phyloP scores from a whole-genome alignment of 2,113 vertebrate species.

The Entomyzon cyanotis region DNA sequence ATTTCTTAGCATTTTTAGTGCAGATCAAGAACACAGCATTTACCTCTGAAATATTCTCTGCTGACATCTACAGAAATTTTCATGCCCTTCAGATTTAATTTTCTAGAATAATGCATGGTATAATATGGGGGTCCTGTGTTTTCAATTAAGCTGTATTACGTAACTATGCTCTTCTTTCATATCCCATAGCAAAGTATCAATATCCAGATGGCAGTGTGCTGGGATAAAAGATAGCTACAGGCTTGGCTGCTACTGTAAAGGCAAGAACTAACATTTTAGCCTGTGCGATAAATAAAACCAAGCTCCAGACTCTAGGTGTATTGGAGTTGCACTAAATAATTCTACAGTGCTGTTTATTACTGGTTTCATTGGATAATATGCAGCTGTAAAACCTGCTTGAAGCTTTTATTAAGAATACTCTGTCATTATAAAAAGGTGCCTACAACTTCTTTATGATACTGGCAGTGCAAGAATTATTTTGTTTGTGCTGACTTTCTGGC shows the following conservation, averaged over 20 bases:
- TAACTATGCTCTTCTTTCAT: conserved; percentile 43
- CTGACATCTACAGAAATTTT: conserved; percentile 1
- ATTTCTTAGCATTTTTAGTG: not conserved
- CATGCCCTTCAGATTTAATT: conserved; percentile 19
- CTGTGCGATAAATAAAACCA: conserved; percentile 51
- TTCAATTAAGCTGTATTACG: conserved; percentile 47
- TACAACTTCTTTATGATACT: conserved; percentile 18
- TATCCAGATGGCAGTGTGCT: conserved; percentile 23
- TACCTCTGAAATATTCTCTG: conserved; percentile 9
- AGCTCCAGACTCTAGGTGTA: not conserved
- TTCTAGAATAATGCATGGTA: not conserved
- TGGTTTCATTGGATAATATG: conserved; percentile 57
- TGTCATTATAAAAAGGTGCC: conserved; percentile 48
- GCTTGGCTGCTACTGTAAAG: conserved; percentile 48
- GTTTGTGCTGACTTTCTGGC: not conserved
- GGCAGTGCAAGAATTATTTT: not conserved
- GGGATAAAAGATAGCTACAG: conserved; percentile 14
- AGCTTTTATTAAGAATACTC: conserved; percentile 65
- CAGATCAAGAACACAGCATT: not conserved
- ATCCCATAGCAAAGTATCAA: conserved; percentile 8
- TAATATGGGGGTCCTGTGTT: conserved; percentile 9
- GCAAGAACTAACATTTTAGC: conserved; percentile 33
- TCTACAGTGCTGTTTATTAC: conserved; percentile 54
- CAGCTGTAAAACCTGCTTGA: conserved; percentile 60
- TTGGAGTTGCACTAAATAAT: conserved; percentile 65